These are phyloP conservation scores for Gallinago paraguaiae DNA, from an alignment of 2,113 vertebrate species.

Conservation along the genomic window DNA sequence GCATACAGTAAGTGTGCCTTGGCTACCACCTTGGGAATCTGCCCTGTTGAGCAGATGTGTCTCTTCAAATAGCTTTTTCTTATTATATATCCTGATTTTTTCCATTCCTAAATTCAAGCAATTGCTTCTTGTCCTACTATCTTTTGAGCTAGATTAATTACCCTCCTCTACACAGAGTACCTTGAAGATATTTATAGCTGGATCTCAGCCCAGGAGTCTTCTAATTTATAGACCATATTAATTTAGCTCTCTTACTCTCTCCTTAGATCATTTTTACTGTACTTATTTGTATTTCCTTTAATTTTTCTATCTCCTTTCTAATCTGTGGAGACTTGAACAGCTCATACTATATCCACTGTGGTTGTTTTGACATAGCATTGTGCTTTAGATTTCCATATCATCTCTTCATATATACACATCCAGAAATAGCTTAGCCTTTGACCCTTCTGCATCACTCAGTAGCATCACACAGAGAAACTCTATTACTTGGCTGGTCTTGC, in stretches of 20 bases:
- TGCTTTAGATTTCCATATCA: background rate
- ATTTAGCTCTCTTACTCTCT: constrained; percentile 19
- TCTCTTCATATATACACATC: background rate
- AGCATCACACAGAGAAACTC: background rate
- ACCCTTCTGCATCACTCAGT: background rate
- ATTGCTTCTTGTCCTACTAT: background rate
- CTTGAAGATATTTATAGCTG: constrained; percentile 30
- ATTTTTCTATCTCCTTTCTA: background rate
- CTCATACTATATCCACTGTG: background rate
- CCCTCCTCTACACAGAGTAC: background rate
- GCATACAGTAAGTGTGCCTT: background rate
- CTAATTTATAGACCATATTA: constrained; percentile 20
- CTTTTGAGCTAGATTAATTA: constrained; percentile 33
- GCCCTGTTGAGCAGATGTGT: background rate
- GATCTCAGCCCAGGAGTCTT: constrained; percentile 19
- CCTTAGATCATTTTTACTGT: constrained; percentile 22
- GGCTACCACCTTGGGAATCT: background rate
- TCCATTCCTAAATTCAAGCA: constrained; percentile 8
- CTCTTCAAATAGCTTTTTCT: constrained; percentile 20
- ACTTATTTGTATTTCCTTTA: constrained; percentile 12
- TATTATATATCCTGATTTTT: background rate
- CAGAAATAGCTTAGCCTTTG: constrained; percentile 12
- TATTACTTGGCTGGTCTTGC: background rate
- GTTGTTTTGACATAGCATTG: background rate
- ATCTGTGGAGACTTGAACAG: background rate